Evolutionary conservation across 2,888 invertebrate species (phyloP).

Genomic region (Heliconius hortense): DNA sequence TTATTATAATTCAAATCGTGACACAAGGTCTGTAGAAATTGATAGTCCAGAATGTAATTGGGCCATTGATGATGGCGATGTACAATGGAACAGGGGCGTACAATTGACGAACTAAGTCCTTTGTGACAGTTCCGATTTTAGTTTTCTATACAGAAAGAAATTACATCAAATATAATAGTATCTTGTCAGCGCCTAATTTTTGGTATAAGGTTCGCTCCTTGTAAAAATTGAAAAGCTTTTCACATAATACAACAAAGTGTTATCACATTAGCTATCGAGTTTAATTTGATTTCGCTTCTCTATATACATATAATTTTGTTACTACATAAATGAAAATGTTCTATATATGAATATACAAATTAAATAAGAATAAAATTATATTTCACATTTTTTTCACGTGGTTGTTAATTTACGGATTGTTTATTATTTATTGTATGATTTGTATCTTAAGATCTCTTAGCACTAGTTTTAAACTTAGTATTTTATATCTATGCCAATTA

Average conservation of each 20-base stretch:
- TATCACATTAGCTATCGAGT: conserved; percentile 13
- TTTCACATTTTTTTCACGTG: no score
- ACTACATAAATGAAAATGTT: no score
- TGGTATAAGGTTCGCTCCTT: background rate
- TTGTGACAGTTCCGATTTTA: conserved; percentile 57
- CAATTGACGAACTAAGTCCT: conserved; percentile 63
- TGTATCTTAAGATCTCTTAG: no score
- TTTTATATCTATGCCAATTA: no score
- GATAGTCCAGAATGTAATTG: conserved; percentile 37
- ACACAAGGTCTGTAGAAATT: conserved; percentile 32
- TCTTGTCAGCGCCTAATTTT: background rate
- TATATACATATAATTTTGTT: background rate
- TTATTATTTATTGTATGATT: no score
- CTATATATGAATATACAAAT: background rate
- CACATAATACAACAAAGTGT: conserved; percentile 7
- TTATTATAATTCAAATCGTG: conserved; percentile 33
- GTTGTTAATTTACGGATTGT: no score
- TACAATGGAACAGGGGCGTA: conserved; percentile 59
- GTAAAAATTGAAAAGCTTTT: conserved; percentile 12
- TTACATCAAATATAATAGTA: conserved; percentile 22
- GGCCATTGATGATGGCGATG: conserved; percentile 44
- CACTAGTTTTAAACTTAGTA: no score
- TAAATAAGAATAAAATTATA: background rate
- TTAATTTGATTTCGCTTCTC: background rate
- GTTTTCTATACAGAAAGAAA: conserved; percentile 47